These are phyloP conservation scores for Casuarius casuarius DNA, from an alignment of 2,113 vertebrate species.

Conservation along the genomic window DNA sequence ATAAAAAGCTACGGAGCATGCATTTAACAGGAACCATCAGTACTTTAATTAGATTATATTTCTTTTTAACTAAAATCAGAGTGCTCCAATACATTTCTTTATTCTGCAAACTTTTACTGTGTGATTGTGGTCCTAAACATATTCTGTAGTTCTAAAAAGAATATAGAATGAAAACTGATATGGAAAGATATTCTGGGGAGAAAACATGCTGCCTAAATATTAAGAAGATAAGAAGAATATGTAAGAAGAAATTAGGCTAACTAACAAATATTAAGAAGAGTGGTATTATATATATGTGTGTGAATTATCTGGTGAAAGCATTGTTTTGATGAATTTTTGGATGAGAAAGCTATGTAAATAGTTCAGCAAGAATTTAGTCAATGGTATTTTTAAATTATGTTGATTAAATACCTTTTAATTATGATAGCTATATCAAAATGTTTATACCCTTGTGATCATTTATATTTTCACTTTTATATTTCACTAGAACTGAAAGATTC, in stretches of 20 bases:
- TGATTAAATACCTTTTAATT: not conserved
- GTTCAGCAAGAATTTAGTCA: not conserved
- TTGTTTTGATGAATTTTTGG: not conserved
- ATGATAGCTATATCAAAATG: not conserved
- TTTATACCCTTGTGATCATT: not conserved
- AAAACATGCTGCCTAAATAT: not conserved
- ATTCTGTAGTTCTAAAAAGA: fast-evolving
- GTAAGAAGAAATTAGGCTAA: not conserved
- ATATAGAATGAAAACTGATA: not conserved
- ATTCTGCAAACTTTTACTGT: not conserved
- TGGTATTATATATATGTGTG: not conserved
- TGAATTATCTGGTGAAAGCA: not conserved
- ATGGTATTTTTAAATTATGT: not conserved
- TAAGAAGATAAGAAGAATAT: not conserved
- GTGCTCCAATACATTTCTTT: fast-evolving
- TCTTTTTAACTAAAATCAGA: not conserved
- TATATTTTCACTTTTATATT: not conserved
- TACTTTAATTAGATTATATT: not conserved
- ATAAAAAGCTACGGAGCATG: not conserved
- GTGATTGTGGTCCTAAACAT: not conserved
- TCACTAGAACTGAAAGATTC: conserved; percentile 6
- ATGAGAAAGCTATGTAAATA: not conserved
- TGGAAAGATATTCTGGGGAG: not conserved
- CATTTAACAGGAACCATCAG: not conserved
- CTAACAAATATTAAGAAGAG: not conserved